These are phyloP conservation scores for Amphipoea lucens DNA, from an alignment of 2,888 invertebrate species.

Conservation along the genomic window DNA sequence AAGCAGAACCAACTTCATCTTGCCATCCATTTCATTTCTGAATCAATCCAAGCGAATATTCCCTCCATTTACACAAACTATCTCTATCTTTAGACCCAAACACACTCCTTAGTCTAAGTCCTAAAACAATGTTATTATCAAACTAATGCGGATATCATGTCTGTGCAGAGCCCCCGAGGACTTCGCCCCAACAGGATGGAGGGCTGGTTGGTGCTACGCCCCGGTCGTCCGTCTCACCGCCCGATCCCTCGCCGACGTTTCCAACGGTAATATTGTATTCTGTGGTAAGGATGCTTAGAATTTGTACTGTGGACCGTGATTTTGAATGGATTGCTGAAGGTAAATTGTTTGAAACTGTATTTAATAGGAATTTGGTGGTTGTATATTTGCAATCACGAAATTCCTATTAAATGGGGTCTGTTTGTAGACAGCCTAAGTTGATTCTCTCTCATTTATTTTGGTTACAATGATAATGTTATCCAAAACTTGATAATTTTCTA, in stretches of 20 bases:
- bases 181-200: conserved; percentile 94
- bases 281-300: neutral
- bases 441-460: neutral
- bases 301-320: neutral
- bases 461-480: neutral
- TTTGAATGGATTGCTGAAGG: neutral
- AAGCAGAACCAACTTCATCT: conserved; percentile 27
- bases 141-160: conserved; percentile 71
- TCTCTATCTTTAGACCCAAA: neutral
- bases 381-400: too few relatives aligned
- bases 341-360: neutral
- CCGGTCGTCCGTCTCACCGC: conserved; percentile 84
- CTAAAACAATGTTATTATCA: conserved; percentile 35
- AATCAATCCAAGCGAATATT: conserved; percentile 8
- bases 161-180: conserved; percentile 93
- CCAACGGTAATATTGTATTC: conserved; percentile 82
- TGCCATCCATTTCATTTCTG: conserved; percentile 18
- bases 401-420: neutral
- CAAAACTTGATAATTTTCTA: neutral
- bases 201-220: conserved; percentile 88
- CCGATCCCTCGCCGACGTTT: conserved; percentile 88
- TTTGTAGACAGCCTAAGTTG: too few relatives aligned
- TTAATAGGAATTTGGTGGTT: neutral
- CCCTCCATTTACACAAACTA: conserved; percentile 1
- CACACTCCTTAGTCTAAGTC: conserved; percentile 19